Evolutionary conservation across 2,888 invertebrate species (phyloP).

Genomic region (Pemphredon lugubris): DNA sequence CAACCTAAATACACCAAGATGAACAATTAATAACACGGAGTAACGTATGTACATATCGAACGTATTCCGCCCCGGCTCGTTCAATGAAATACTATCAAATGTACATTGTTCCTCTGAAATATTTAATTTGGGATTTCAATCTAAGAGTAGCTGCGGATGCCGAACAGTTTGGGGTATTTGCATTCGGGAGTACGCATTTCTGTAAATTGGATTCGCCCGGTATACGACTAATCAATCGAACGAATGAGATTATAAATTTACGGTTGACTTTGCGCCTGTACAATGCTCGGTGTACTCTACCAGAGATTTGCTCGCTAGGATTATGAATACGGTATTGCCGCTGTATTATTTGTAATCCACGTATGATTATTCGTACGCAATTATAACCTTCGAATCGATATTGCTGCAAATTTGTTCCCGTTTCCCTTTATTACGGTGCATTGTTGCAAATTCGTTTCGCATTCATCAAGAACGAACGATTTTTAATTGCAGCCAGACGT

Average conservation of each 20-base stretch:
- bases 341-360: slow-evolving; percentile 5
- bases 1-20: neutral
- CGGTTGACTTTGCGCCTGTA: slow-evolving; percentile 21
- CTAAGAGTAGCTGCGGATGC: neutral
- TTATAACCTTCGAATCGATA: no score
- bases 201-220: slow-evolving; percentile 2
- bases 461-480: no score
- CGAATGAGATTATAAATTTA: slow-evolving; percentile 33
- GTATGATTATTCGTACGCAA: neutral
- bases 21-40: neutral
- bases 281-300: neutral
- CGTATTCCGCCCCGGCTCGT: neutral
- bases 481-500: no score
- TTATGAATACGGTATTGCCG: slow-evolving; percentile 3
- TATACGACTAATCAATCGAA: slow-evolving; percentile 11
- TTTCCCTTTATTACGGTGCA: no score
- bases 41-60: neutral
- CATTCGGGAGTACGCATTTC: slow-evolving; percentile 1
- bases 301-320: slow-evolving; percentile 5
- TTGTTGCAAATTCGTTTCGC: no score
- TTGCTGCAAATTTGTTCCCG: no score
- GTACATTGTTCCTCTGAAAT: neutral
- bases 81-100: neutral
- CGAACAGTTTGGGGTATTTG: slow-evolving; percentile 16
- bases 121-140: neutral